Evolutionary conservation across 1,140 invertebrate genomes (phyloP).

Genomic region (Anagrus nilaparvatae): DNA sequence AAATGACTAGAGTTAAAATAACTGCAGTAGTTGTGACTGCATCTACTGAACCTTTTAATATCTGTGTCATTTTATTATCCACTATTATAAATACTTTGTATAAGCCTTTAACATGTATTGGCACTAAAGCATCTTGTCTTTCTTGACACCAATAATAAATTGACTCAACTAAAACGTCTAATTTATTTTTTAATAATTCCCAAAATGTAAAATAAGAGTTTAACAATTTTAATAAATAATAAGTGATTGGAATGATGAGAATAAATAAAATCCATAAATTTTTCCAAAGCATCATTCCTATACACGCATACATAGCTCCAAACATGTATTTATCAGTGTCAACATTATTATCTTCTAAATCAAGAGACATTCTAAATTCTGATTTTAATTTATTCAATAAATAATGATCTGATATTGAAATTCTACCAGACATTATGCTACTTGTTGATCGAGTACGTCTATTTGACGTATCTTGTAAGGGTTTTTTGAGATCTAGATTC

Average conservation of each 20-base stretch:
- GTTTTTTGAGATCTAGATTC: conserved; percentile 24
- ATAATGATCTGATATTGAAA: conserved; percentile 26
- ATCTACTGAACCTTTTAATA: conserved; percentile 47
- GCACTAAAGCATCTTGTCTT: conserved; percentile 45
- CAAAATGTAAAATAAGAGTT: conserved; percentile 44
- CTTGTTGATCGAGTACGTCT: conserved; percentile 1
- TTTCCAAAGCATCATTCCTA: conserved; percentile 60
- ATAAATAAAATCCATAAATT: conserved; percentile 60
- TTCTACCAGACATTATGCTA: conserved; percentile 13
- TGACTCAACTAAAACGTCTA: conserved; percentile 18
- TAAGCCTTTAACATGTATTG: conserved; percentile 51
- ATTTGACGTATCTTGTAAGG: conserved; percentile 11
- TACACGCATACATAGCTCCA: conserved; percentile 55
- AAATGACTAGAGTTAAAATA: conserved; percentile 45
- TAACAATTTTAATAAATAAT: conserved; percentile 51
- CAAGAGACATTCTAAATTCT: conserved; percentile 44
- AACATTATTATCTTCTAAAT: conserved; percentile 29
- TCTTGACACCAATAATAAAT: conserved; percentile 37
- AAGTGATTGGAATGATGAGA: conserved; percentile 52
- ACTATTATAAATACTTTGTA: conserved; percentile 42
- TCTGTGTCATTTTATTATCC: conserved; percentile 38
- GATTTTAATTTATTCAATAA: conserved; percentile 31
- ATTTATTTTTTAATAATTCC: conserved; percentile 31
- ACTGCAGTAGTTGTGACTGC: conserved; percentile 50
- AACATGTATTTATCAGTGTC: conserved; percentile 55